phyloP scores from a whole-genome alignment of 2,888 invertebrate species.

The Camptogramma bilineatum region DNA sequence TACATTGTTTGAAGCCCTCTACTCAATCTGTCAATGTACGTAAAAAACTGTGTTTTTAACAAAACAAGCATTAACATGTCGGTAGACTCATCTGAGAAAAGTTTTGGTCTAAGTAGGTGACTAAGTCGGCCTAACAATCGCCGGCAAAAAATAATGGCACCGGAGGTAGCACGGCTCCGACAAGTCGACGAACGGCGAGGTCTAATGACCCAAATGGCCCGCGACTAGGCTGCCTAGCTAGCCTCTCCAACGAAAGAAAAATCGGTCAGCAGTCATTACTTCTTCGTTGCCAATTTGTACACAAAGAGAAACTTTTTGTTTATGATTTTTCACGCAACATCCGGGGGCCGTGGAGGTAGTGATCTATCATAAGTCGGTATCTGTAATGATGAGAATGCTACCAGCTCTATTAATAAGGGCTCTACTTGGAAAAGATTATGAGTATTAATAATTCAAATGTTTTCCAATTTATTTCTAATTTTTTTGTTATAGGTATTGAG shows the following conservation, averaged over 20 bases:
- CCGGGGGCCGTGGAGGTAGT: neutral
- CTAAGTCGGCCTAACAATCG: slow-evolving; percentile 67
- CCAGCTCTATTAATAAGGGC: neutral
- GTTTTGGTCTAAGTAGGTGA: slow-evolving; percentile 61
- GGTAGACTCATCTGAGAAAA: slow-evolving; percentile 16
- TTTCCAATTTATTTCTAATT: no score
- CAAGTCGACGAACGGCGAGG: slow-evolving; percentile 77
- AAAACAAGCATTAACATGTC: slow-evolving; percentile 43
- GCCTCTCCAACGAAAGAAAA: slow-evolving; percentile 76
- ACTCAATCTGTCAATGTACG: slow-evolving; percentile 54
- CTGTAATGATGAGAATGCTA: neutral
- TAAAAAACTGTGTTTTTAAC: slow-evolving; percentile 48
- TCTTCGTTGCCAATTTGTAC: slow-evolving; percentile 45
- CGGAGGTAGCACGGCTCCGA: slow-evolving; percentile 60
- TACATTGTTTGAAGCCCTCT: slow-evolving; percentile 53
- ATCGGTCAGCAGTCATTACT: slow-evolving; percentile 66
- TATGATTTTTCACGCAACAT: slow-evolving; percentile 12
- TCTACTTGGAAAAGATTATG: neutral
- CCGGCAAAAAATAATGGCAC: slow-evolving; percentile 73
- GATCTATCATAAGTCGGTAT: neutral
- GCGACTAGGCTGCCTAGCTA: slow-evolving; percentile 75
- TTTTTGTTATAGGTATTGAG: no score
- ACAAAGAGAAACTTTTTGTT: slow-evolving; percentile 35
- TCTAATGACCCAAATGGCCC: slow-evolving; percentile 84
- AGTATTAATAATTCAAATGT: no score